A percentile compares a stretch with the other conserved stretches of the same genome.
These are phyloP conservation scores for Trissolcus japonicus DNA, from an alignment of 2,888 invertebrate species.

Conservation along the genomic window DNA sequence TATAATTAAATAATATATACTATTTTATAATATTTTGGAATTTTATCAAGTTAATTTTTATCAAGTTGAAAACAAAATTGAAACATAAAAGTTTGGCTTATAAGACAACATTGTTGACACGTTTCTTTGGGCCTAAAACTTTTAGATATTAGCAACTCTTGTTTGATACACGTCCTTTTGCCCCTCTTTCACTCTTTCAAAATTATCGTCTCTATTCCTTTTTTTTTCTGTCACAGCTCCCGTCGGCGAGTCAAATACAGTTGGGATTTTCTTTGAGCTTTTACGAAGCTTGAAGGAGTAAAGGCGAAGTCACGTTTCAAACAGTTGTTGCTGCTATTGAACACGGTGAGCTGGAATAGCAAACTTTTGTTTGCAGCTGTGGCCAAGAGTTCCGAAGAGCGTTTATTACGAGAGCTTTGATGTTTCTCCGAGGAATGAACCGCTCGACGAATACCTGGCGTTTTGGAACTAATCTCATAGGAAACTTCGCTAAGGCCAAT, in stretches of 20 bases:
- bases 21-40: background rate
- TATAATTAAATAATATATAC: no score
- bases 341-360: constrained; percentile 46
- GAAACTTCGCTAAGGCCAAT: constrained; percentile 27
- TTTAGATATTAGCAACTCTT: constrained; percentile 54
- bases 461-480: constrained; percentile 38
- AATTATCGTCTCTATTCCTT: constrained; percentile 30
- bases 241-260: constrained; percentile 37
- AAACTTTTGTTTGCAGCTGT: constrained; percentile 65
- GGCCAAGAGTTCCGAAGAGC: constrained; percentile 57
- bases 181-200: constrained; percentile 47
- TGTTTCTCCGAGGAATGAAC: constrained; percentile 60
- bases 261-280: constrained; percentile 45
- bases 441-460: constrained; percentile 51
- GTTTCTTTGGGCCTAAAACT: constrained; percentile 50
- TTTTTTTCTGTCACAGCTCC: constrained; percentile 22
- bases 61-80: constrained; percentile 63
- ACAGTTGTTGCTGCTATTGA: constrained; percentile 50
- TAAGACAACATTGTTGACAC: constrained; percentile 12
- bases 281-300: constrained; percentile 34
- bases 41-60: background rate
- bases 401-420: constrained; percentile 60
- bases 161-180: constrained; percentile 37
- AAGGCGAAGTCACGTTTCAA: constrained; percentile 54
- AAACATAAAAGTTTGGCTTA: constrained; percentile 60